Conservation (phyloP, 2,797 vertebrate species). For the Parauchenoglanis ngamensis region DNA sequence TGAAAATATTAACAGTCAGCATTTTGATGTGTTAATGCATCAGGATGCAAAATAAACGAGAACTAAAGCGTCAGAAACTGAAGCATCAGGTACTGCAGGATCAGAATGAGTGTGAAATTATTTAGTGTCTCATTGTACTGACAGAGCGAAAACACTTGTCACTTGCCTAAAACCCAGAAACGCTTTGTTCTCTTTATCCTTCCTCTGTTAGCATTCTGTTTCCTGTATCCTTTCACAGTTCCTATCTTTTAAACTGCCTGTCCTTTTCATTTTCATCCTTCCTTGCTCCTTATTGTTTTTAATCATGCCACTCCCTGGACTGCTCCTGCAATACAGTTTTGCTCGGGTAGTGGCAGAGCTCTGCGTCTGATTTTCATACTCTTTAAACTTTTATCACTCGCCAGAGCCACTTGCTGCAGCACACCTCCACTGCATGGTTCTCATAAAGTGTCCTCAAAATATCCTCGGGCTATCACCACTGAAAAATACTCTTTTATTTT, state of each 20-base stretch:
- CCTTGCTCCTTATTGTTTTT: background rate
- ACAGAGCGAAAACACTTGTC: background rate
- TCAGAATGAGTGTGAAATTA: background rate
- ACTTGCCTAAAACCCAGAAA: background rate
- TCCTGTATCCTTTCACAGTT: background rate
- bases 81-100: background rate
- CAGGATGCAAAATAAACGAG: background rate
- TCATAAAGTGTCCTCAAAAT: background rate
- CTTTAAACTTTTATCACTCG: constrained; percentile 8
- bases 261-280: background rate
- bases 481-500: background rate
- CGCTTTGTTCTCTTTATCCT: background rate
- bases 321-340: background rate
- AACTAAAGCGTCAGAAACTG: background rate
- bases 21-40: background rate
- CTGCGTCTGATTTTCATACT: background rate
- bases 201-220: background rate
- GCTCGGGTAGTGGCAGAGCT: background rate
- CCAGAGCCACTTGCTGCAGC: background rate
- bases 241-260: background rate
- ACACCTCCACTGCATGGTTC: background rate
- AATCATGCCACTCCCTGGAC: background rate
- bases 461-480: background rate
- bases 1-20: background rate
- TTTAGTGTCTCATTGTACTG: background rate